A percentile compares a stretch with the other conserved stretches of the same genome.
Evolutionary conservation across 2,888 invertebrate genomes (phyloP).

Genomic region (Alcis repandata): DNA sequence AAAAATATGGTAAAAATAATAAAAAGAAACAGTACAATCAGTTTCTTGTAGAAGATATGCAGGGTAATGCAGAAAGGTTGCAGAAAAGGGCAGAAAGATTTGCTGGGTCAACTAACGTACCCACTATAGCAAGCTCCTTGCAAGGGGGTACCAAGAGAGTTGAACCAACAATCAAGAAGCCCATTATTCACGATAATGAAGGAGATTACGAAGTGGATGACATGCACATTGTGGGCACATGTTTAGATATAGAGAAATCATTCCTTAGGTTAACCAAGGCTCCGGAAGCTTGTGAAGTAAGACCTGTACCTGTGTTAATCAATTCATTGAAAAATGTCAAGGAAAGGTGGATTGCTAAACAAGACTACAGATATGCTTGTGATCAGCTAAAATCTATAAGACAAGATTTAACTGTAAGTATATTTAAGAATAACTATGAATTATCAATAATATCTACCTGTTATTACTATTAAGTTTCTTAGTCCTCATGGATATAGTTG

Average conservation of each 20-base stretch:
- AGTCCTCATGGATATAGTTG: background rate
- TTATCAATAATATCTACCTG: no score
- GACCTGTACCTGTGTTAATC: slow-evolving; percentile 95
- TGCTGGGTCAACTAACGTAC: slow-evolving; percentile 80
- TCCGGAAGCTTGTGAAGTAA: slow-evolving; percentile 95
- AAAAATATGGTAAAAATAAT: slow-evolving; percentile 82
- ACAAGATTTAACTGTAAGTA: slow-evolving; percentile 97
- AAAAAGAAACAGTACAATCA: slow-evolving; percentile 89
- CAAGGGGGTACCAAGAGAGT: slow-evolving; percentile 67
- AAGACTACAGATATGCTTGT: slow-evolving; percentile 98
- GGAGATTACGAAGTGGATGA: slow-evolving; percentile 94
- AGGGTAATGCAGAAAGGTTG: slow-evolving; percentile 92
- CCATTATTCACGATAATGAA: slow-evolving; percentile 87
- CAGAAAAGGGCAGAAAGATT: slow-evolving; percentile 97
- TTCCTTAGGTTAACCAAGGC: slow-evolving; percentile 98
- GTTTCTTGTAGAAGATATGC: slow-evolving; percentile 89
- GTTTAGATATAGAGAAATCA: slow-evolving; percentile 97
- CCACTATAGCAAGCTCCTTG: slow-evolving; percentile 81
- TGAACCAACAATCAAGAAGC: slow-evolving; percentile 68
- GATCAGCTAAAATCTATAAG: slow-evolving; percentile 99
- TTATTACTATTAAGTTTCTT: no score
- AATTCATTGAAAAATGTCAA: slow-evolving; percentile 96
- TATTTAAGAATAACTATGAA: background rate
- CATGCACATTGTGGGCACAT: slow-evolving; percentile 97
- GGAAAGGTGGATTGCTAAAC: slow-evolving; percentile 94